A percentile compares a stretch with the other conserved stretches of the same genome.
Conservation (phyloP, 1,140 invertebrate species). For the Agraylea sexmaculata region DNA sequence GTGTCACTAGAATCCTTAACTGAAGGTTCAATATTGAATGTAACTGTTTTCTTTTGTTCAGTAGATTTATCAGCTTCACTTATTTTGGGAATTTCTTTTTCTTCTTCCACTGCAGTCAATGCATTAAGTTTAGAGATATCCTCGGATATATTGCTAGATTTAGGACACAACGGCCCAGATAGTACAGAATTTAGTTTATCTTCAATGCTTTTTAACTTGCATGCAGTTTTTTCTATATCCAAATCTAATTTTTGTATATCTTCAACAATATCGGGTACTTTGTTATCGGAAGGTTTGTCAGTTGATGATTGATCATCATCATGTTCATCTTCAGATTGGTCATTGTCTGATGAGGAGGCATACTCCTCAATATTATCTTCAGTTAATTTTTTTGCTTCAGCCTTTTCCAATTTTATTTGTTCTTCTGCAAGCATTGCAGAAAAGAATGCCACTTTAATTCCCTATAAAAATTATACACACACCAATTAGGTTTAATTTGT, state of each 20-base stretch:
- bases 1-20: too few species aligned
- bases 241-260: constrained; percentile 24
- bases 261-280: constrained; percentile 25
- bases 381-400: constrained; percentile 29
- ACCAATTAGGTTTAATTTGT: too few species aligned
- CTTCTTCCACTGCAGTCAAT: constrained; percentile 12
- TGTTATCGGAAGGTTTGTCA: constrained; percentile 20
- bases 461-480: too few species aligned
- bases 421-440: constrained; percentile 57
- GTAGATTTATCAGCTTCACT: constrained; percentile 25
- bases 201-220: constrained; percentile 38
- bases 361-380: constrained; percentile 23
- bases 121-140: neutral
- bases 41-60: constrained; percentile 8
- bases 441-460: constrained; percentile 69
- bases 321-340: constrained; percentile 21
- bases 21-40: too few species aligned
- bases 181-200: constrained; percentile 37
- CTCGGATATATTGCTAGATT: neutral
- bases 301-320: constrained; percentile 15
- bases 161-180: too few species aligned
- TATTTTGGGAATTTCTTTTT: constrained; percentile 6
- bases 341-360: constrained; percentile 25
- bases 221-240: constrained; percentile 37
- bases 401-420: constrained; percentile 33